Percentiles rank a stretch among this genome's conserved stretches.
phyloP scores from a whole-genome alignment of 2,888 invertebrate genomes.

The Crocallis elinguaria region DNA sequence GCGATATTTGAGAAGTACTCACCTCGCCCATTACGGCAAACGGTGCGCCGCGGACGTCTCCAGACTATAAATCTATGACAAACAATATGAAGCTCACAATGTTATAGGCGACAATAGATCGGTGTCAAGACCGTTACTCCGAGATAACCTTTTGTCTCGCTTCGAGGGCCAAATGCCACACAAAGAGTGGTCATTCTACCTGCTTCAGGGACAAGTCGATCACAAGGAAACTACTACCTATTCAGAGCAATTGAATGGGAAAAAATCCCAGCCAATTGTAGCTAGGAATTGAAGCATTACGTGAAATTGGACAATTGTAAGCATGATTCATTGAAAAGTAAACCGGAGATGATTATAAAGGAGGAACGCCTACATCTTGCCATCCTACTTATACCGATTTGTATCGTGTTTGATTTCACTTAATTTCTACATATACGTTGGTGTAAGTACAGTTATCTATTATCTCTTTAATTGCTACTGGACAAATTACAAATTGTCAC shows the following conservation, averaged over 20 bases:
- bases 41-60: constrained; percentile 42
- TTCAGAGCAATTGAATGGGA: constrained; percentile 34
- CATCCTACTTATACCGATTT: constrained; percentile 1
- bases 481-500: constrained; percentile 2
- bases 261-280: constrained; percentile 21
- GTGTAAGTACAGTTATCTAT: neutral
- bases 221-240: constrained; percentile 42
- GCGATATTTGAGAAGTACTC: constrained; percentile 50
- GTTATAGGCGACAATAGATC: constrained; percentile 62
- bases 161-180: constrained; percentile 59
- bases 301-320: constrained; percentile 13
- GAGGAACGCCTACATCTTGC: constrained; percentile 17
- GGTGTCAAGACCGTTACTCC: constrained; percentile 67
- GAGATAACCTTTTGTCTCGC: constrained; percentile 58
- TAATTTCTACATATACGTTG: constrained; percentile 3
- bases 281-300: constrained; percentile 18
- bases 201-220: constrained; percentile 42
- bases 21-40: constrained; percentile 41
- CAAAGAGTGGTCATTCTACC: constrained; percentile 34
- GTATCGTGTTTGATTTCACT: constrained; percentile 12
- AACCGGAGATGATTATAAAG: constrained; percentile 16
- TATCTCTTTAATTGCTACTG: neutral
- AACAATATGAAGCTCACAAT: constrained; percentile 54
- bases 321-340: constrained; percentile 21
- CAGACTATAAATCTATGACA: constrained; percentile 55